These are phyloP conservation scores for Caenorhabditis imperialis DNA, from an alignment of 2,888 invertebrate species.

Conservation along the genomic window DNA sequence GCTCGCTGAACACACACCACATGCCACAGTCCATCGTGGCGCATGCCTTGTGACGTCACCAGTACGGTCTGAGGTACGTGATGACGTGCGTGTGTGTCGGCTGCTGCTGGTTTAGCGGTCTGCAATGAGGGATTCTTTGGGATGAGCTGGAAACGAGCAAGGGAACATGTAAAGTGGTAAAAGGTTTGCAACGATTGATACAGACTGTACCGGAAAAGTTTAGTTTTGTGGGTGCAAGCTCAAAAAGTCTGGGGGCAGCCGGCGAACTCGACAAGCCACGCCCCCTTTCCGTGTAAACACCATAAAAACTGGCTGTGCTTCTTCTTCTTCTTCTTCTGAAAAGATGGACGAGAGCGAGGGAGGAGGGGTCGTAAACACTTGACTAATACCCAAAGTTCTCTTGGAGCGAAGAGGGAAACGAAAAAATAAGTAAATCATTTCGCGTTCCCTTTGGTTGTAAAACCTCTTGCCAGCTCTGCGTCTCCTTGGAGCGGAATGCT, in stretches of 20 bases:
- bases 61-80: slow-evolving; percentile 10
- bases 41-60: slow-evolving; percentile 60
- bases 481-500: neutral
- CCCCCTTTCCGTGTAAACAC: slow-evolving; percentile 33
- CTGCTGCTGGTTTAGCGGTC: neutral
- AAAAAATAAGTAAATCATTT: slow-evolving; percentile 42
- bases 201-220: too few relatives aligned
- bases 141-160: too few relatives aligned
- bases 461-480: slow-evolving; percentile 17
- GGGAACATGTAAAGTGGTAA: too few relatives aligned
- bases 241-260: too few relatives aligned
- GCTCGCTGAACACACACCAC: slow-evolving; percentile 74
- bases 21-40: slow-evolving; percentile 74
- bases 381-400: slow-evolving; percentile 37
- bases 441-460: slow-evolving; percentile 25
- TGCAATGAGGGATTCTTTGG: too few relatives aligned
- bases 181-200: too few relatives aligned
- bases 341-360: slow-evolving; percentile 5
- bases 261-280: slow-evolving; percentile 5
- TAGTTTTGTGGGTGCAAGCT: too few relatives aligned
- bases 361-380: slow-evolving; percentile 45
- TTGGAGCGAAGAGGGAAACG: neutral
- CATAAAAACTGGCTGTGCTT: slow-evolving; percentile 19
- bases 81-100: neutral
- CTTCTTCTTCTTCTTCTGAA: neutral